phyloP scores from a whole-genome alignment of 1,140 invertebrate genomes.

The Drosophila virilis region DNA sequence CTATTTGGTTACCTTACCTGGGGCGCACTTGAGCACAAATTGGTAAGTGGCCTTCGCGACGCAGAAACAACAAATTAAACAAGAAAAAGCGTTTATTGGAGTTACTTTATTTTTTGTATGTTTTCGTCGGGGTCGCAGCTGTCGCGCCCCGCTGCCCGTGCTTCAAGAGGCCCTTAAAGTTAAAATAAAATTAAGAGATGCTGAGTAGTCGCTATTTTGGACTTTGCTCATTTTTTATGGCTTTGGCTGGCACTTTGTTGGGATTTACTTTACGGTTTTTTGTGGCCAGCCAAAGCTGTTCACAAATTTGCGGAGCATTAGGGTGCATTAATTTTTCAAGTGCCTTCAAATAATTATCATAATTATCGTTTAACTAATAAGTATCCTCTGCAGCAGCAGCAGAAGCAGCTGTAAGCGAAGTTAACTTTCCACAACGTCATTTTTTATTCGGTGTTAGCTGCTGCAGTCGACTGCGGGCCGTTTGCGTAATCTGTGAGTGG shows the following conservation, averaged over 20 bases:
- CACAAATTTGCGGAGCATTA: slow-evolving; percentile 65
- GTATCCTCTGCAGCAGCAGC: slow-evolving; percentile 5
- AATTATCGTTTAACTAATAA: slow-evolving; percentile 55
- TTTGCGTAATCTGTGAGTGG: slow-evolving; percentile 22
- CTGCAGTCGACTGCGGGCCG: slow-evolving; percentile 1
- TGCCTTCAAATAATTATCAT: slow-evolving; percentile 54
- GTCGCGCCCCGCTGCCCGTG: slow-evolving; percentile 9
- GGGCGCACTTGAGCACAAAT: slow-evolving; percentile 37
- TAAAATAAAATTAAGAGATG: slow-evolving; percentile 76
- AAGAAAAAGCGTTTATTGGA: slow-evolving; percentile 60
- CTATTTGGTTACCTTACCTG: slow-evolving; percentile 16
- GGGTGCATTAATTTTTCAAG: slow-evolving; percentile 62
- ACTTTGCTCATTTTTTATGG: slow-evolving; percentile 59
- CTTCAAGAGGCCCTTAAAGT: slow-evolving; percentile 69
- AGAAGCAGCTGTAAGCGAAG: background rate
- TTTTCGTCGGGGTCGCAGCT: slow-evolving; percentile 10
- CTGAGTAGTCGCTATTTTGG: slow-evolving; percentile 76
- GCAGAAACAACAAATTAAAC: slow-evolving; percentile 6
- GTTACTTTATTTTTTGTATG: slow-evolving; percentile 38
- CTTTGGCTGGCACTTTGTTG: slow-evolving; percentile 59
- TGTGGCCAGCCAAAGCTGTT: slow-evolving; percentile 29
- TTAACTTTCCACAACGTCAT: background rate
- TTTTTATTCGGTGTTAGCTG: background rate
- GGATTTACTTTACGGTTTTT: slow-evolving; percentile 43
- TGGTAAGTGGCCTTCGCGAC: slow-evolving; percentile 54